Evolutionary conservation across 2,888 invertebrate genomes (phyloP), one percentile per base, ranked within the genome.

Genomic region (Archips crataeganus): DNA sequence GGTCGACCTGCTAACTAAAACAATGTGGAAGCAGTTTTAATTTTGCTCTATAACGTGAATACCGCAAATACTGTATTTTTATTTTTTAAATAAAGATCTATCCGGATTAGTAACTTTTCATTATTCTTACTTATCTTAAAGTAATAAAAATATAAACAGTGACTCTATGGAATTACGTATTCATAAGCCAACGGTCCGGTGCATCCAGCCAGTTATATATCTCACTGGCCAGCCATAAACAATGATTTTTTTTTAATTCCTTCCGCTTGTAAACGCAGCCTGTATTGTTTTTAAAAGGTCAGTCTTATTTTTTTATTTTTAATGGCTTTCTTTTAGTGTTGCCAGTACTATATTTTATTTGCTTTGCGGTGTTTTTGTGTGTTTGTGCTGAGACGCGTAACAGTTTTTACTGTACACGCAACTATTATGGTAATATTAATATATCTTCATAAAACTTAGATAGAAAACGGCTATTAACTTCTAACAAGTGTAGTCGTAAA

Each of bases 221-320:
- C 68, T 73, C 63, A 47, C 73, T 64, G 59, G 51, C 64, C 60
- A 60, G 51, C 65, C 59, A 73, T 73, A 68, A 73, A 73, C 69
- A 63, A 74, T 51, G 70, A 74, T 74, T 70, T 65, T 74, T 23
- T 73, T 74, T 74, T 70, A 74, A 69, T 69, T 73, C 49, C 68
- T 63, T 68, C 63, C 73, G 59, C 65, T 65, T 51, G 49, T 64
- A 68, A 63, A 62, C 36, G 62, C 15, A 59, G 65, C 36, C 49
- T 62, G 54, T 63, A 65, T 61, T 66, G 66, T 73, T 47, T 62
- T 47, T 23, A 57, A 73, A 73, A 73, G 73, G 73, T 73, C 73
- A 73, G 51, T 34, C 5, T 65, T 49, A 63, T 49, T 62, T 73
- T 66, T 72, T 73, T 72, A 65, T 5, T 42, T 62, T 47, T 62